phyloP scores from a whole-genome alignment of 2,113 vertebrate genomes.

The Elachura formosa region DNA sequence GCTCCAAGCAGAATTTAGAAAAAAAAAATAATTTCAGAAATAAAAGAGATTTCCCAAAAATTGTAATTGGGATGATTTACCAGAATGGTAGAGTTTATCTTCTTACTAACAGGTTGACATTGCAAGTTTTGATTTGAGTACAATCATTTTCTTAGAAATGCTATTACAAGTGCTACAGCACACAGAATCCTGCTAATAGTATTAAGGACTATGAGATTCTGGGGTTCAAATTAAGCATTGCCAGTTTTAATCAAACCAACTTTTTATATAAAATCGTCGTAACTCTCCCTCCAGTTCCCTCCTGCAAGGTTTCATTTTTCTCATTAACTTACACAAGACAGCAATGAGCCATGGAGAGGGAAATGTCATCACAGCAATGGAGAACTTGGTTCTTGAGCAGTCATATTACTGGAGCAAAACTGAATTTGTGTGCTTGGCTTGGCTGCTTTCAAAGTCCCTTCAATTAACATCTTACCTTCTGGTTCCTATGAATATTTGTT shows the following conservation, averaged over 20 bases:
- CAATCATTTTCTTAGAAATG: not conserved
- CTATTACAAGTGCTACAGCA: not conserved
- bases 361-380: not conserved
- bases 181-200: not conserved
- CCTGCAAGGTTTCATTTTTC: not conserved
- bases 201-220: not conserved
- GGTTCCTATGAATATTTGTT: not conserved
- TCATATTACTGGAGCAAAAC: not conserved
- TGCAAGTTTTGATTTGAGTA: not conserved
- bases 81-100: not conserved
- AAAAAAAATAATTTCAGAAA: not conserved
- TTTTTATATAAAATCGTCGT: not conserved
- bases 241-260: not conserved
- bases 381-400: not conserved
- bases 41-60: not conserved
- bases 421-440: not conserved
- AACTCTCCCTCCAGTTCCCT: fast-evolving
- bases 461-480: not conserved
- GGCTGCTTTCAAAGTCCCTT: not conserved
- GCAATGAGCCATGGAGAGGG: not conserved
- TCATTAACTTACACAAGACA: not conserved
- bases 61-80: not conserved
- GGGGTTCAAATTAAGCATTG: not conserved
- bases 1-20: not conserved
- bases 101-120: not conserved